These are phyloP conservation scores for Antheraea assamensis DNA, from an alignment of 2,888 invertebrate genomes.

Conservation along the genomic window DNA sequence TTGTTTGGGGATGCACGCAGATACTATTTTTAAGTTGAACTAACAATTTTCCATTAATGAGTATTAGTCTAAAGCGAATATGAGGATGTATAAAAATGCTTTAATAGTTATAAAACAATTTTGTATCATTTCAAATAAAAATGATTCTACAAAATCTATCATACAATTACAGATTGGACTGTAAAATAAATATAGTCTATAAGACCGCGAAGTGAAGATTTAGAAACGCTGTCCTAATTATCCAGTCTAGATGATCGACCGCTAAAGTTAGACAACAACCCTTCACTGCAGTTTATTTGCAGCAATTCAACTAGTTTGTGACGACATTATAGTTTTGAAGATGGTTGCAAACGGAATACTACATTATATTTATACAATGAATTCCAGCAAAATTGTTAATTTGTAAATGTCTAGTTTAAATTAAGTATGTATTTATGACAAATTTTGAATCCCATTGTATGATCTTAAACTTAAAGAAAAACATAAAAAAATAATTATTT, in stretches of 20 bases:
- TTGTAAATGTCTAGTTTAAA: background rate
- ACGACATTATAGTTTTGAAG: background rate
- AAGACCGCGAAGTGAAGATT: background rate
- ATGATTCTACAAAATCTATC: background rate
- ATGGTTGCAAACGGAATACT: background rate
- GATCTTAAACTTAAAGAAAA: too few species aligned
- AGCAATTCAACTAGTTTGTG: background rate
- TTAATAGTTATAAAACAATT: background rate
- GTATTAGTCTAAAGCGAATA: background rate
- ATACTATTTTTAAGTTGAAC: background rate
- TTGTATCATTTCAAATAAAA: background rate
- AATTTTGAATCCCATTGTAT: too few species aligned
- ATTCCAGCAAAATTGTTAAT: background rate
- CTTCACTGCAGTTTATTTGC: slow-evolving; percentile 11
- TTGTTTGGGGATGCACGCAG: background rate
- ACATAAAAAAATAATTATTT: background rate
- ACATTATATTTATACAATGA: background rate
- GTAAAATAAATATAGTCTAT: too few species aligned
- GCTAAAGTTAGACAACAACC: slow-evolving; percentile 26
- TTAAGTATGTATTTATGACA: too few species aligned
- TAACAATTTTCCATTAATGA: background rate
- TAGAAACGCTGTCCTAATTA: slow-evolving; percentile 28
- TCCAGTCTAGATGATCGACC: slow-evolving; percentile 45
- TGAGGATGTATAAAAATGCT: background rate
- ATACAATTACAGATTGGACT: background rate